phyloP scores from a whole-genome alignment of 2,888 invertebrate genomes.

The Chrysolina oricalcia region DNA sequence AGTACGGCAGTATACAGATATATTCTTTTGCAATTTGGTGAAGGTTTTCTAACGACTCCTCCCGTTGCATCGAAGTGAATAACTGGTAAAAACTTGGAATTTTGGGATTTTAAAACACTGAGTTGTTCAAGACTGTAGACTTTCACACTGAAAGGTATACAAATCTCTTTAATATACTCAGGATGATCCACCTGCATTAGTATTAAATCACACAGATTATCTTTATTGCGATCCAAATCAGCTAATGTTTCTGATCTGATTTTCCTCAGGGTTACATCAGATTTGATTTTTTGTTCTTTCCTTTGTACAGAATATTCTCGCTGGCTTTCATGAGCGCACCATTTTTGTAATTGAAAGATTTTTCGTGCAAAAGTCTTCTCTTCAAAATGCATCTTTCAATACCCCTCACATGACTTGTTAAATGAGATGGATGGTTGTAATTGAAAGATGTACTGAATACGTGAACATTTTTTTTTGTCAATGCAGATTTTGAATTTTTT shows the following conservation, averaged over 20 bases:
- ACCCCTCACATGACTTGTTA: neutral
- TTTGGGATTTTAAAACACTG: conserved; percentile 30
- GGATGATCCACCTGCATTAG: conserved; percentile 47
- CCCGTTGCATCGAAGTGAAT: conserved; percentile 55
- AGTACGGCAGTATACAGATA: conserved; percentile 46
- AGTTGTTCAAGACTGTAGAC: conserved; percentile 49
- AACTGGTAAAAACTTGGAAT: conserved; percentile 24
- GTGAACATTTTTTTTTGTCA: neutral
- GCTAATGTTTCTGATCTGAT: conserved; percentile 44
- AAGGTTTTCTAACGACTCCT: conserved; percentile 41
- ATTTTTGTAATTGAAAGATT: conserved; percentile 34
- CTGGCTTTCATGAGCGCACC: neutral
- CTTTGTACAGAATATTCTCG: conserved; percentile 5
- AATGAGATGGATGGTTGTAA: neutral
- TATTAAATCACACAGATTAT: conserved; percentile 39
- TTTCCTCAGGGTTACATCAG: conserved; percentile 40
- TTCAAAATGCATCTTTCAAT: neutral
- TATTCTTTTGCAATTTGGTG: too few relatives aligned
- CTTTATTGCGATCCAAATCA: too few relatives aligned
- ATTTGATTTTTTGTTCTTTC: conserved; percentile 42
- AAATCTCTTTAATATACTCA: conserved; percentile 51
- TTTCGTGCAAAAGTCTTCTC: neutral
- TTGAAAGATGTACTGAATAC: too few relatives aligned
- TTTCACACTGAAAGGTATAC: conserved; percentile 50
- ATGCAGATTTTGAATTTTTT: neutral